phyloP scores from a whole-genome alignment of 2,113 vertebrate genomes.

The Nothobranchius kuhntae region DNA sequence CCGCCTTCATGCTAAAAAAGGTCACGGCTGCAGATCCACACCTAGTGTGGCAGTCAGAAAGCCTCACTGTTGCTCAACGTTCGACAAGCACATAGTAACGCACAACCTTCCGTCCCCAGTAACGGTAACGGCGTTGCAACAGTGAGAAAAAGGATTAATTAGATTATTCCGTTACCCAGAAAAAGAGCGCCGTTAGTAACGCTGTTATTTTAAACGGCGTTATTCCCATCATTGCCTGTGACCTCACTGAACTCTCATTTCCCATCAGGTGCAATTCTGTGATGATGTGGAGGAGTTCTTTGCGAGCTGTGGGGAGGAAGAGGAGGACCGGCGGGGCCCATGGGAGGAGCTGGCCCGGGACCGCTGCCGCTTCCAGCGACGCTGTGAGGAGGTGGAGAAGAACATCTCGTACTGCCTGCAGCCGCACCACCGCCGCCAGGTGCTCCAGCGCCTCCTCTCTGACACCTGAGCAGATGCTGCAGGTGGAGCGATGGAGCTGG shows the following conservation, averaged over 20 bases:
- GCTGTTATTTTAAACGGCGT: no score
- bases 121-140: no score
- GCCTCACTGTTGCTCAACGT: no score
- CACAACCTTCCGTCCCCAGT: no score
- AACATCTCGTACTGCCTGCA: conserved; percentile 86
- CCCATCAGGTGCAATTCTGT: conserved; percentile 87
- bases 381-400: conserved; percentile 89
- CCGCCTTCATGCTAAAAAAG: no score
- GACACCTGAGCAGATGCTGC: neutral
- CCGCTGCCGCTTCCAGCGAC: conserved; percentile 87
- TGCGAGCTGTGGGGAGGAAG: conserved; percentile 76
- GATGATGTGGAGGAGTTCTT: conserved; percentile 90
- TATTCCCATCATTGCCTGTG: no score
- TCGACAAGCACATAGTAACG: no score
- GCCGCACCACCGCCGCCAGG: conserved; percentile 79
- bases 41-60: no score
- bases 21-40: no score
- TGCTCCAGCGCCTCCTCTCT: conserved; percentile 51
- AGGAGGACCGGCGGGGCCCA: conserved; percentile 88
- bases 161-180: no score
- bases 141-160: no score
- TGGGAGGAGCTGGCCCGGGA: conserved; percentile 96
- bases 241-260: neutral
- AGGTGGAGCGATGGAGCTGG: neutral
- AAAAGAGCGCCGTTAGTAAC: no score